phyloP scores from a whole-genome alignment of 2,113 vertebrate species.

The Sprattus sprattus region DNA sequence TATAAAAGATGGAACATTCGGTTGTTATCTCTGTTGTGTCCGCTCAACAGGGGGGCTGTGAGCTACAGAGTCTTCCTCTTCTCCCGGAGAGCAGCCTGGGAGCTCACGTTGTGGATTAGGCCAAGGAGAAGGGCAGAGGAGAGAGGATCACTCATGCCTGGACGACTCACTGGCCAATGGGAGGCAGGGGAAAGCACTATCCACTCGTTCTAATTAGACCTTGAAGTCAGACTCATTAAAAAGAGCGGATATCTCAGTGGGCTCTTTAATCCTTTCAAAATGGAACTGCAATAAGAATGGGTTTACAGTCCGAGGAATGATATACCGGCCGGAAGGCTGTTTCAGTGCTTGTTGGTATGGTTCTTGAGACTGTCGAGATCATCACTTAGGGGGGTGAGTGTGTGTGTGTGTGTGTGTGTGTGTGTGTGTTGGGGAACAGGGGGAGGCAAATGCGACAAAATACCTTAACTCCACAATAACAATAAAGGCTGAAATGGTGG shows the following conservation, averaged over 20 bases:
- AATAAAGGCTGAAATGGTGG: background rate
- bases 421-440: background rate
- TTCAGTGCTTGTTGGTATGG: background rate
- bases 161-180: conserved; percentile 45
- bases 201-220: background rate
- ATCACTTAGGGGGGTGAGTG: background rate
- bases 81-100: too few species aligned
- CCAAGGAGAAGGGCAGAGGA: conserved; percentile 13
- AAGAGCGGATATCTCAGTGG: background rate
- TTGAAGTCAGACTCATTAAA: conserved; percentile 24
- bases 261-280: conserved; percentile 27
- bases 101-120: background rate
- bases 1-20: background rate
- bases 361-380: background rate
- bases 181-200: background rate
- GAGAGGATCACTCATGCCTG: conserved; percentile 32
- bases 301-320: background rate
- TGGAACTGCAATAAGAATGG: conserved; percentile 8
- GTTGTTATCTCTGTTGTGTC: background rate
- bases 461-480: background rate
- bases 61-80: background rate
- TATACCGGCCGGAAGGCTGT: background rate
- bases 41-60: background rate
- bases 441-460: background rate
- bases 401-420: background rate